Conservation (phyloP, 2,113 vertebrate genomes). For the Saguinus imperator region DNA sequence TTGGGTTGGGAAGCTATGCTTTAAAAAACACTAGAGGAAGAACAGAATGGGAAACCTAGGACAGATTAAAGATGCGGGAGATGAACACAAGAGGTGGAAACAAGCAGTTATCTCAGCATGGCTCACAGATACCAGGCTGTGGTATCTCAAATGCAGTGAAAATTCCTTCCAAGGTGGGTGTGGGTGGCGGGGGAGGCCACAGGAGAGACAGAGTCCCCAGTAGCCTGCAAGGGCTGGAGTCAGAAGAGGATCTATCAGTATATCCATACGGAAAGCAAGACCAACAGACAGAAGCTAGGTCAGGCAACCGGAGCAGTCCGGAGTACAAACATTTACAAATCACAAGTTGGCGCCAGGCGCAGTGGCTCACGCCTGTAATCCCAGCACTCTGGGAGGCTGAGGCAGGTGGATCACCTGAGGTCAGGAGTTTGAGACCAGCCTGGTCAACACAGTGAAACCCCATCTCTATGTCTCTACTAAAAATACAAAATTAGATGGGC, state of each 20-base stretch:
- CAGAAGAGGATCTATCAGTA: background rate
- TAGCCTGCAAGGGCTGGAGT: background rate
- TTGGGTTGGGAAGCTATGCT: background rate
- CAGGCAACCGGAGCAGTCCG: background rate
- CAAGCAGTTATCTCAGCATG: background rate
- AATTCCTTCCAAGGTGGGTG: background rate
- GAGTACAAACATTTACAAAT: background rate
- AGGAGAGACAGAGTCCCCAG: background rate
- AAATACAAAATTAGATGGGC: too few relatives aligned
- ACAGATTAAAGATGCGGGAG: background rate
- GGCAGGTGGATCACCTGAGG: too few relatives aligned
- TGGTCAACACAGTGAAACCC: too few relatives aligned
- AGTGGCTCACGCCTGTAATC: too few relatives aligned
- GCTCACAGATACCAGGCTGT: background rate
- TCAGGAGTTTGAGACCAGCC: too few relatives aligned
- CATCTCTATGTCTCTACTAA: too few relatives aligned
- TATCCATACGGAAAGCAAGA: too few relatives aligned
- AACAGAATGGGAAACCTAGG: background rate
- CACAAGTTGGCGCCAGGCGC: background rate
- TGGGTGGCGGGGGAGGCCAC: fast-evolving
- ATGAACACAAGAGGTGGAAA: background rate
- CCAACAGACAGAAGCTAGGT: background rate
- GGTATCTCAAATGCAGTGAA: background rate
- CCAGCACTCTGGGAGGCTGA: too few relatives aligned
- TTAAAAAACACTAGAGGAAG: background rate